Percentiles rank a stretch among this genome's conserved stretches.
These are phyloP conservation scores for Macrosoma leucophasiata DNA, from an alignment of 2,888 invertebrate species.

Conservation along the genomic window DNA sequence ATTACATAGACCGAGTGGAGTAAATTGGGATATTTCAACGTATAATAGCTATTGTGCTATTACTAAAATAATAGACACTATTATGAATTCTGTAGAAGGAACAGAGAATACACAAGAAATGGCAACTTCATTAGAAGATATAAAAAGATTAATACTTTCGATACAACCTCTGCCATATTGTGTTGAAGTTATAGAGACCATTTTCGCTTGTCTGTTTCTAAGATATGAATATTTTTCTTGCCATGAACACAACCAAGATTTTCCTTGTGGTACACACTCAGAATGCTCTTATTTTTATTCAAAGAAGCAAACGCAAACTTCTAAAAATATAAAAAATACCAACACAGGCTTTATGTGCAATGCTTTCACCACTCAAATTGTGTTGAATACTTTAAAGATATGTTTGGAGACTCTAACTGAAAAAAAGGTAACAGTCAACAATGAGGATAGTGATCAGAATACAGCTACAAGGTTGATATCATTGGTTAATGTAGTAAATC, in stretches of 20 bases:
- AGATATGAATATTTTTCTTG: slow-evolving; percentile 77
- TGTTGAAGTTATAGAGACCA: slow-evolving; percentile 81
- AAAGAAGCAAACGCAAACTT: slow-evolving; percentile 49
- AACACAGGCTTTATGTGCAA: slow-evolving; percentile 75
- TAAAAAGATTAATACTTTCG: slow-evolving; percentile 62
- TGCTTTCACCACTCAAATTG: slow-evolving; percentile 74
- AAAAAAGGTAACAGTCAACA: slow-evolving; percentile 42
- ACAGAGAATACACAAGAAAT: slow-evolving; percentile 48
- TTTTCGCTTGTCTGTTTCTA: slow-evolving; percentile 82
- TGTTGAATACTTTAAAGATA: slow-evolving; percentile 73
- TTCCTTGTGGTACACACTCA: slow-evolving; percentile 59
- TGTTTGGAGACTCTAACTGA: slow-evolving; percentile 61
- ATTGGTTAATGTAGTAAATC: slow-evolving; percentile 72
- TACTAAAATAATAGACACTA: slow-evolving; percentile 64
- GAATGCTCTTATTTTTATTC: slow-evolving; percentile 70
- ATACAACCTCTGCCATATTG: slow-evolving; percentile 65
- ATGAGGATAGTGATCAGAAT: slow-evolving; percentile 40
- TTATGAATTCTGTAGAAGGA: slow-evolving; percentile 54
- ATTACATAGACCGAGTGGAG: slow-evolving; percentile 30
- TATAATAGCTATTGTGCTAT: slow-evolving; percentile 72
- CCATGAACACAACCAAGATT: slow-evolving; percentile 64
- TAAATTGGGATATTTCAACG: slow-evolving; percentile 64
- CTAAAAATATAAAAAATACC: slow-evolving; percentile 38
- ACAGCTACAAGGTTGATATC: slow-evolving; percentile 43
- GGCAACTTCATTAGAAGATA: slow-evolving; percentile 58